Base-by-base conservation (phyloP, 2,797 vertebrate genomes). In the Rhabdomys pumilio region DNA sequence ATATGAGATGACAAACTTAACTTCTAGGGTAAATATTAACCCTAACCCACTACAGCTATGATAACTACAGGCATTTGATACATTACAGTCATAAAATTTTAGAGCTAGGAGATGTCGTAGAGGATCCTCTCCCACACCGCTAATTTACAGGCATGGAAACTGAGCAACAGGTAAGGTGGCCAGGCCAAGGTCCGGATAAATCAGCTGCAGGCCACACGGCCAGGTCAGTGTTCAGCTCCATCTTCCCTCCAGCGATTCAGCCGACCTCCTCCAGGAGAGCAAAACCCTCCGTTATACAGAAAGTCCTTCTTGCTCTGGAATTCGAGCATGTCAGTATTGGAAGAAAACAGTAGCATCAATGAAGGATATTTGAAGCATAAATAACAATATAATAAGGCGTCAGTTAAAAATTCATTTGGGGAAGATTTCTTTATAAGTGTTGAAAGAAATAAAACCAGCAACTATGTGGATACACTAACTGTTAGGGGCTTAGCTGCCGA, bases 341-440 rank as follows among this genome's bases (percentile, higher is more conserved):
- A 53, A 69, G 75, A 73, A 65, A 89, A 24, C 38, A 91, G 20
- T 41, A 65, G 67, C 34, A 80, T 17, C 41, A 61, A 12, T 59
- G 59, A 81, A 80, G n/a, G 17, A 0, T 65, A 91, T 80, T 24
- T 83, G 50, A 29, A 85, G 80, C 47, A 29, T 12, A 80, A 47
- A 57, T 53, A 90, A 50, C 41, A 89, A 44, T 31, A 94, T 26
- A 90, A 38, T 44, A 92, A 84, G 19, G n/a, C 53, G 55, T 63
- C 15, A 17, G 7, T 72, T 89, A 65, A 95, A 93, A 65, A 55
- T 63, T 82, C 93, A 89, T 67, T 53, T 47, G 24, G 7, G n/a
- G 8, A 55, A 73, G 59, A 81, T 72, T 85, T 82, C 72, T 90
- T 83, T 19, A 38, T 80, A 82, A 73, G 75, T 63, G 91, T 95